Evolutionary conservation across 2,888 invertebrate genomes (phyloP), one percentile per base, ranked within the genome.

Genomic region (Ceratothoa steindachneri): DNA sequence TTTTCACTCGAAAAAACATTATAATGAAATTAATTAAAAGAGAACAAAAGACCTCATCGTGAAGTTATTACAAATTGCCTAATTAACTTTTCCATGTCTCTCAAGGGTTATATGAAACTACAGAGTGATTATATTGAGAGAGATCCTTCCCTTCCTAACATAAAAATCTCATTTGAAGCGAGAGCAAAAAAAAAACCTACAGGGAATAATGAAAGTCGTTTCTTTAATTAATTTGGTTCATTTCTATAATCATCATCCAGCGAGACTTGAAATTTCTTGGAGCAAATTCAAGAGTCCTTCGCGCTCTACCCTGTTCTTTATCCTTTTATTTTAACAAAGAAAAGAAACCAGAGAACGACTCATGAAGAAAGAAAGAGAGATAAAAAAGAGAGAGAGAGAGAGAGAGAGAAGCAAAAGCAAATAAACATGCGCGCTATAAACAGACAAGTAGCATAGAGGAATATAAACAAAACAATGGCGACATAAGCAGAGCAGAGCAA

Each of bases 221-320:
- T 55, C 55, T 55, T 55, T 55, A 55, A 55, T 55, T 55, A 55
- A 55, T 55, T 55, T 55, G 55, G 24, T 55, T 55, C 55, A 55
- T 55, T 55, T 55, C 24, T 55, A 55, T 55, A 55, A 55, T 19
- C 19, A 19, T 55, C 19, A 55, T 55, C 55, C 19, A 7, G 7
- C 55, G 55, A 55, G 55, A 55, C 55, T 15, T 7, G 24, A 55
- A 55, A 19, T 55, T 55, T 55, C 55, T 55, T 55, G 19, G 24
- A 55, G 55, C 24, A 19, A 22, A 55, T 15, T 55, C 19, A 55
- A 55, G 55, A 19, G 55, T 55, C 55, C 55, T 55, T 55, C 55
- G 7, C 24, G 7, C 55, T 55, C 55, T 55, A 22, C 24, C 55
- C 19, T 55, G 55, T 55, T 55, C 19, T 22, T 55, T 19, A 22